Percentiles rank a stretch among this genome's conserved stretches.
Evolutionary conservation across 2,888 invertebrate species (phyloP).

Genomic region (Drepana falcataria): DNA sequence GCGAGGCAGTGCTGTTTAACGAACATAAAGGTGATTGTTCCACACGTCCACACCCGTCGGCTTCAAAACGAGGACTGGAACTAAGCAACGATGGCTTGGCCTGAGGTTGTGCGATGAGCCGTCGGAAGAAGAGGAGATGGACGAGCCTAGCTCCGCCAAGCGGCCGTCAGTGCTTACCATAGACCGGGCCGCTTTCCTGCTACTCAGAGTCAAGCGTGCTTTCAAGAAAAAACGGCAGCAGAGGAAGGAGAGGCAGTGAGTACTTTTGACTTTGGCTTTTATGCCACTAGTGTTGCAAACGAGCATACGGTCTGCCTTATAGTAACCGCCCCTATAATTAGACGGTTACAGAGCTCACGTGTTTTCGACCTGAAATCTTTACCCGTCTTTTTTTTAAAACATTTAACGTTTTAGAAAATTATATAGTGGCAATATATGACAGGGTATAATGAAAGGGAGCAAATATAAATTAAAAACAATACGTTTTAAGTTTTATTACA

Average conservation of each 20-base stretch:
- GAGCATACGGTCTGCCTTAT: too few species aligned
- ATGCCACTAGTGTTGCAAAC: too few species aligned
- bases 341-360: too few species aligned
- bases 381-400: too few species aligned
- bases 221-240: constrained; percentile 94
- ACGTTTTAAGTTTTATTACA: too few species aligned
- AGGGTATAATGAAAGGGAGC: too few species aligned
- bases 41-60: constrained; percentile 23
- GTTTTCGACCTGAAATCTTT: too few species aligned
- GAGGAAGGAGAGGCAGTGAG: constrained; percentile 91
- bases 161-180: constrained; percentile 87
- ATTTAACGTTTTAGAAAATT: too few species aligned
- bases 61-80: constrained; percentile 58
- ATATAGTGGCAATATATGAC: too few species aligned
- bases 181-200: constrained; percentile 92
- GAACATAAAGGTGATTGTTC: neutral
- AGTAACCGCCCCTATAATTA: too few species aligned
- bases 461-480: too few species aligned
- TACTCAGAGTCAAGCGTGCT: constrained; percentile 91
- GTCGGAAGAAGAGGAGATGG: constrained; percentile 64
- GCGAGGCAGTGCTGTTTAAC: neutral
- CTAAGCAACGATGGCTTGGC: constrained; percentile 74
- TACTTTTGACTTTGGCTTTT: constrained; percentile 22
- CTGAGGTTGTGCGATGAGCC: constrained; percentile 77
- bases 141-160: constrained; percentile 68